phyloP scores from a whole-genome alignment of 2,888 invertebrate species.

The Colletes collaris region DNA sequence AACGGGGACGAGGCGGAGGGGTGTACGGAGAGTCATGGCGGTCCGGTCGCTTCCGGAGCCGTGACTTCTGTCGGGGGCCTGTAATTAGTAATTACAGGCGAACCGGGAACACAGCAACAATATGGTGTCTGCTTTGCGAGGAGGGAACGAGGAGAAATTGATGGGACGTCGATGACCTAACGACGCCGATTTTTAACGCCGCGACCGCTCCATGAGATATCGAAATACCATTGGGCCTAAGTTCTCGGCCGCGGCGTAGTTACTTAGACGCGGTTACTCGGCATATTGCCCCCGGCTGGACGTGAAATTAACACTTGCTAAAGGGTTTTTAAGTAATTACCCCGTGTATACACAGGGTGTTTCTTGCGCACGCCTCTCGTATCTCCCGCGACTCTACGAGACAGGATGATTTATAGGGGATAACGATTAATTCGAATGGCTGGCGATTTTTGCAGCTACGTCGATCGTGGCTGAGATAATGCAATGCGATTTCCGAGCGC shows the following conservation, averaged over 20 bases:
- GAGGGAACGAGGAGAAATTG: slow-evolving; percentile 37
- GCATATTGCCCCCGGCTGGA: slow-evolving; percentile 23
- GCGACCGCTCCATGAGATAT: slow-evolving; percentile 12
- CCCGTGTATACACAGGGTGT: neutral
- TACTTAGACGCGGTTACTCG: slow-evolving; percentile 38
- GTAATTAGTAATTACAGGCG: slow-evolving; percentile 72
- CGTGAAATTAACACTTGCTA: slow-evolving; percentile 36
- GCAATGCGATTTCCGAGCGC: neutral
- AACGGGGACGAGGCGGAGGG: neutral
- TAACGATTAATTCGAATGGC: neutral
- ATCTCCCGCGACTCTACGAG: slow-evolving; percentile 3
- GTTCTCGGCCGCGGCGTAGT: neutral
- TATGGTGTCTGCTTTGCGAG: slow-evolving; percentile 38
- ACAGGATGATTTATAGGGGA: slow-evolving; percentile 24
- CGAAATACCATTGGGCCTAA: slow-evolving; percentile 22
- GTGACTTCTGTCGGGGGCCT: slow-evolving; percentile 70
- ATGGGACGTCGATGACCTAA: slow-evolving; percentile 59
- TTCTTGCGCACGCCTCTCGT: slow-evolving; percentile 10
- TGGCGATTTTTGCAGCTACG: neutral
- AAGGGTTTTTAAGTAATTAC: slow-evolving; percentile 30
- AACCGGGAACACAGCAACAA: slow-evolving; percentile 63
- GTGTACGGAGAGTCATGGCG: slow-evolving; percentile 24
- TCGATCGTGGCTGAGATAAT: neutral
- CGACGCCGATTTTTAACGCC: slow-evolving; percentile 32
- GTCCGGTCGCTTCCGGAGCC: slow-evolving; percentile 70